Conservation (phyloP, 2,113 vertebrate species). For the Oreochromis spilurus region DNA sequence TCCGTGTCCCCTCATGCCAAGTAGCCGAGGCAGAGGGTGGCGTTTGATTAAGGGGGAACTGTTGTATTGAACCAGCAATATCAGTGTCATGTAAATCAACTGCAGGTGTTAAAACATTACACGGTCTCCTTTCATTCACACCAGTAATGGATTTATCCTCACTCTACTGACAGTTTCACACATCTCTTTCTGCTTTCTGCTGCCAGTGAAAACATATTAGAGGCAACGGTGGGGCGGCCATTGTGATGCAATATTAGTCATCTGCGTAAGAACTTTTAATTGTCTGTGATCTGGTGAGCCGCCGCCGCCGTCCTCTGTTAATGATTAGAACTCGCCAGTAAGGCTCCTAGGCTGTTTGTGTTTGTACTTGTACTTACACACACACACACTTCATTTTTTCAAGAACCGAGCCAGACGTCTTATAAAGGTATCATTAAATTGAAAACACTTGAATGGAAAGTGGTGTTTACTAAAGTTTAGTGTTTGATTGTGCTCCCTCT, state of each 20-base stretch:
- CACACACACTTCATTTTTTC: slow-evolving; percentile 2
- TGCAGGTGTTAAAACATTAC: not conserved
- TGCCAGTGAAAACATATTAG: slow-evolving; percentile 25
- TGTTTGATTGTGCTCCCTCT: slow-evolving; percentile 53
- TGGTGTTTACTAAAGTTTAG: slow-evolving; percentile 59
- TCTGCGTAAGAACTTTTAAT: slow-evolving; percentile 56
- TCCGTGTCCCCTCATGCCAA: not conserved
- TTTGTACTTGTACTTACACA: slow-evolving; percentile 18
- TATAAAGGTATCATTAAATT: slow-evolving; percentile 70
- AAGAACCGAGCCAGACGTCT: slow-evolving; percentile 49
- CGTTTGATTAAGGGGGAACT: not conserved
- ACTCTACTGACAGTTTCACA: not conserved
- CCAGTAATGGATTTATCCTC: not conserved
- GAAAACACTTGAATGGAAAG: slow-evolving; percentile 68
- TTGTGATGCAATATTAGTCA: slow-evolving; percentile 58
- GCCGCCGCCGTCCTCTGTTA: slow-evolving; percentile 48
- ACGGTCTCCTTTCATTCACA: not conserved
- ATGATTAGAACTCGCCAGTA: slow-evolving; percentile 66
- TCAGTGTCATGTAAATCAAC: not conserved
- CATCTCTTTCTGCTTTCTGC: not conserved
- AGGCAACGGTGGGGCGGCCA: slow-evolving; percentile 22
- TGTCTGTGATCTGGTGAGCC: slow-evolving; percentile 56
- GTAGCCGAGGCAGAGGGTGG: not conserved
- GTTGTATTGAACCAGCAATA: not conserved
- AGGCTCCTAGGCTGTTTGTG: slow-evolving; percentile 57